These are phyloP conservation scores for Chloroceryle inda DNA, from an alignment of 2,797 vertebrate genomes.

Conservation along the genomic window DNA sequence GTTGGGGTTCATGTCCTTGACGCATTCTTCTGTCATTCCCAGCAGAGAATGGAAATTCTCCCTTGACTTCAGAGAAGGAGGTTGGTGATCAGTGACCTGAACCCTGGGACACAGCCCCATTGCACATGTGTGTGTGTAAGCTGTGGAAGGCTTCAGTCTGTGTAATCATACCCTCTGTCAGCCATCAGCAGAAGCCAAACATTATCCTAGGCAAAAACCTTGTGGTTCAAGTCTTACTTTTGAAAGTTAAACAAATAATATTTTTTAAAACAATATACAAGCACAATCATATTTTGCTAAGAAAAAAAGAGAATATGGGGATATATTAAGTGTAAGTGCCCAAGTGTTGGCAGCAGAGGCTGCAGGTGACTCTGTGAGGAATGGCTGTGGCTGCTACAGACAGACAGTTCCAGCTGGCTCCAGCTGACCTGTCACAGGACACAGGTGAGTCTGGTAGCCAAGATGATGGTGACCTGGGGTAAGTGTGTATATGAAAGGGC, in stretches of 20 bases:
- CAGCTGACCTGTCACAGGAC: accelerated
- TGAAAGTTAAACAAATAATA: background rate
- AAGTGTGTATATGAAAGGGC: background rate
- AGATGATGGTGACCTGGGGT: background rate
- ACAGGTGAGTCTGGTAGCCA: accelerated
- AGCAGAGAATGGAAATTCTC: background rate
- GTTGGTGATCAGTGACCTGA: background rate
- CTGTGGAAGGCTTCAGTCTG: background rate
- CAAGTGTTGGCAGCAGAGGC: background rate
- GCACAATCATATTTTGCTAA: background rate
- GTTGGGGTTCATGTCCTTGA: background rate
- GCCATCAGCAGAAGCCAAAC: background rate
- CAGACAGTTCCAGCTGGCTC: background rate
- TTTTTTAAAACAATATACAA: background rate
- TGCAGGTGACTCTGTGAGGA: background rate
- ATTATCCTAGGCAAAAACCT: background rate
- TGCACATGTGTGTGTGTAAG: accelerated
- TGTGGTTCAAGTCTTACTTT: background rate
- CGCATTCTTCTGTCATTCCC: background rate
- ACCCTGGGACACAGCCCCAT: too few relatives aligned
- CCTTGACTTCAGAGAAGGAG: background rate
- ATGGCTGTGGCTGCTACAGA: background rate
- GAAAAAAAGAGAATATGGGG: background rate
- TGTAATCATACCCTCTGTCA: background rate
- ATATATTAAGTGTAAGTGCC: background rate